Percentiles rank a stretch among this genome's conserved stretches.
Evolutionary conservation across 2,113 vertebrate genomes (phyloP).

Genomic region (Limnothrissa miodon): DNA sequence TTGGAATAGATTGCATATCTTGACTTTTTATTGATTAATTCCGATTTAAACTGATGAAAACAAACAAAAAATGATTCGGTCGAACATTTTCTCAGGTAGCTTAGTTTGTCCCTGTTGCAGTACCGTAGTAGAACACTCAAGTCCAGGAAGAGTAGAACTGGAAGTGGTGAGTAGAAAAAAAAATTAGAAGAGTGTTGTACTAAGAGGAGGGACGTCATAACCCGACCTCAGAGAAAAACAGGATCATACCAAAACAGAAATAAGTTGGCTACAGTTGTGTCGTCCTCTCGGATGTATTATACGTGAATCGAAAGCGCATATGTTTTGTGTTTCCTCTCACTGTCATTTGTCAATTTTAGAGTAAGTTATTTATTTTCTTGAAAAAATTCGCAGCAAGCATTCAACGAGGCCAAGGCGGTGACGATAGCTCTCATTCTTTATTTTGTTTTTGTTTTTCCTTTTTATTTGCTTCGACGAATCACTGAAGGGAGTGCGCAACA

Average conservation of each 20-base stretch:
- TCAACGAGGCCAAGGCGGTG: neutral
- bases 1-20: neutral
- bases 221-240: constrained; percentile 34
- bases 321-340: neutral
- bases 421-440: neutral
- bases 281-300: neutral
- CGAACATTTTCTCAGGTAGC: constrained; percentile 40
- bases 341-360: neutral
- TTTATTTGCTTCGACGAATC: constrained; percentile 16
- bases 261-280: constrained; percentile 52
- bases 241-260: constrained; percentile 61
- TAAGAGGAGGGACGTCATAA: constrained; percentile 55
- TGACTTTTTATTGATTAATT: neutral
- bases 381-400: neutral
- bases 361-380: neutral
- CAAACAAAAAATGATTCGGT: neutral
- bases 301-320: neutral
- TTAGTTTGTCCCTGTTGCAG: constrained; percentile 69
- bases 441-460: neutral
- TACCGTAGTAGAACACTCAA: constrained; percentile 50
- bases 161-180: constrained; percentile 1
- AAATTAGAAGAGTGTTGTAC: constrained; percentile 58
- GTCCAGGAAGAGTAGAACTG: constrained; percentile 35
- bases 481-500: constrained; percentile 7
- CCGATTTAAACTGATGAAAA: neutral